Evolutionary conservation across 2,113 vertebrate species (phyloP).

Genomic region (Leuciscus idus): DNA sequence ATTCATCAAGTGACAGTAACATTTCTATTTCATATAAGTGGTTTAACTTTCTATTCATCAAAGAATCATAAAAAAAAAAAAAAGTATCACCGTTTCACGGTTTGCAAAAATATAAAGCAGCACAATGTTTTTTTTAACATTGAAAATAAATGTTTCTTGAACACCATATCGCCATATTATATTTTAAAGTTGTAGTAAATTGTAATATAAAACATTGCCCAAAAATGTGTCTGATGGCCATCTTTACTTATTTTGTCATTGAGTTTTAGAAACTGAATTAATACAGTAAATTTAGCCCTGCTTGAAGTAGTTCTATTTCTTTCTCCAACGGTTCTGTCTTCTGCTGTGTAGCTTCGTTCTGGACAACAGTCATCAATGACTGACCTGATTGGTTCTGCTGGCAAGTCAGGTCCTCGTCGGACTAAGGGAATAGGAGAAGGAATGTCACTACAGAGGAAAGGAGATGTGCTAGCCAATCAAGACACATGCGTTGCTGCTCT

Average conservation of each 20-base stretch:
- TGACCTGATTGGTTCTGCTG: slow-evolving; percentile 67
- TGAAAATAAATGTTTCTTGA: background rate
- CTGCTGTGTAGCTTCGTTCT: slow-evolving; percentile 64
- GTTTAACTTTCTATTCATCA: no score
- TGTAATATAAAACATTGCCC: no score
- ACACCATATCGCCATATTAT: background rate
- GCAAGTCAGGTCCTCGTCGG: slow-evolving; percentile 72
- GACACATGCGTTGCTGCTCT: slow-evolving; percentile 83
- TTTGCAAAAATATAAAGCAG: no score
- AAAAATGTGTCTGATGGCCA: background rate
- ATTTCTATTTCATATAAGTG: background rate
- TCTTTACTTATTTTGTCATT: background rate
- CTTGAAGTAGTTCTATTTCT: background rate
- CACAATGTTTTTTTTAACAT: no score
- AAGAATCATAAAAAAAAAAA: no score
- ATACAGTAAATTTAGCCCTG: background rate
- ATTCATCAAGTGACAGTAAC: background rate
- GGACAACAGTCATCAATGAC: slow-evolving; percentile 57
- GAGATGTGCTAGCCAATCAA: slow-evolving; percentile 81
- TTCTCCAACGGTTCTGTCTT: background rate
- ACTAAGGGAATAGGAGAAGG: slow-evolving; percentile 69
- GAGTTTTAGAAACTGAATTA: background rate
- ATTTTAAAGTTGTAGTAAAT: background rate
- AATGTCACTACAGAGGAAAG: slow-evolving; percentile 76
- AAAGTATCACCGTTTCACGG: no score